Conservation (phyloP, 2,113 vertebrate species). For the Pterocles burchelli region DNA sequence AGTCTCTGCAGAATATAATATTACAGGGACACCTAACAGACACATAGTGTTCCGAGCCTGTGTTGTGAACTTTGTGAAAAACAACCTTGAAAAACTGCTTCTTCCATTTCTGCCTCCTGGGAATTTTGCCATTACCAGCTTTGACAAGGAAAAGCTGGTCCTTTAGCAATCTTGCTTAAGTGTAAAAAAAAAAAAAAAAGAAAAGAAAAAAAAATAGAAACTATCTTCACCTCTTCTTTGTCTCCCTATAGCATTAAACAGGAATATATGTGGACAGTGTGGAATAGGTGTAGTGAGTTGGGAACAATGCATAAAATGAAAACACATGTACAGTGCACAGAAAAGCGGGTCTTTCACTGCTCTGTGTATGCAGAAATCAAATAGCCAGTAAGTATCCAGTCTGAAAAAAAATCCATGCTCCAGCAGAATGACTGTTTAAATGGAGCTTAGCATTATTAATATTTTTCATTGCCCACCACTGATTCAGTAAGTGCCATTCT, state of each 20-base stretch:
- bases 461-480: not conserved
- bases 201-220: not conserved
- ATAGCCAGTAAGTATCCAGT: not conserved
- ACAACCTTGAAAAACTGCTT: not conserved
- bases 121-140: not conserved
- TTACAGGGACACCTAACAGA: not conserved
- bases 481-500: not conserved
- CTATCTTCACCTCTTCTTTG: not conserved
- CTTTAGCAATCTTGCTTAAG: not conserved
- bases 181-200: not conserved
- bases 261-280: not conserved
- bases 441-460: not conserved
- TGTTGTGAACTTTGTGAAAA: not conserved
- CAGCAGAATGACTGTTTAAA: not conserved
- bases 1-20: not conserved
- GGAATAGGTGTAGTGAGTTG: not conserved
- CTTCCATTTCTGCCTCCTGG: not conserved
- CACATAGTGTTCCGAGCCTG: not conserved
- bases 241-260: not conserved
- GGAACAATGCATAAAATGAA: not conserved
- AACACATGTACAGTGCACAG: not conserved
- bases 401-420: not conserved
- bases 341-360: not conserved
- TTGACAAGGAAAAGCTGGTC: not conserved
- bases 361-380: not conserved